phyloP scores from a whole-genome alignment of 2,888 invertebrate species.

The Masnerella sp. region DNA sequence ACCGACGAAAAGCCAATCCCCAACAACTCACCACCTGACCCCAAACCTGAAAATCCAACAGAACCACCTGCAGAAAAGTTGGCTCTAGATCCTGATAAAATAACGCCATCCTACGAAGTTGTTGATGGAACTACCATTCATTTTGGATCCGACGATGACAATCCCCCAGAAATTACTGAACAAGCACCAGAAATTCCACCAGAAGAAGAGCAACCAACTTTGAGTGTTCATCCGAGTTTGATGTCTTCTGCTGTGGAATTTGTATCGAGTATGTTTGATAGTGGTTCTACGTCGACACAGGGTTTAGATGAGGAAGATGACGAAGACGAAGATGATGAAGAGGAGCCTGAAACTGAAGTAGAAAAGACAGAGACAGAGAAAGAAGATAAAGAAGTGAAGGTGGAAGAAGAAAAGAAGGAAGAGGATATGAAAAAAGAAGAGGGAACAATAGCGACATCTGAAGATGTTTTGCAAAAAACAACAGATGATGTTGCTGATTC shows the following conservation, averaged over 20 bases:
- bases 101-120: constrained; percentile 75
- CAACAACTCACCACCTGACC: constrained; percentile 5
- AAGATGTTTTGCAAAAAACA: neutral
- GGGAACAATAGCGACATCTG: neutral
- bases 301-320: constrained; percentile 19
- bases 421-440: neutral
- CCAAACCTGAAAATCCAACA: constrained; percentile 20
- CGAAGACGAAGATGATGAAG: constrained; percentile 49
- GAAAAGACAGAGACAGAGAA: constrained; percentile 1
- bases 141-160: constrained; percentile 55
- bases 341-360: constrained; percentile 2
- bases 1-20: constrained; percentile 2
- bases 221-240: constrained; percentile 64
- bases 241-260: constrained; percentile 55
- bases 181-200: constrained; percentile 58
- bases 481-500: neutral
- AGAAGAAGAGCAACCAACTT: constrained; percentile 61
- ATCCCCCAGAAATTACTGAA: constrained; percentile 11
- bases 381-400: neutral
- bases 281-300: constrained; percentile 22
- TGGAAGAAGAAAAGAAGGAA: neutral
- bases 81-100: constrained; percentile 31
- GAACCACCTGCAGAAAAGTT: constrained; percentile 23
- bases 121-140: constrained; percentile 84
- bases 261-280: constrained; percentile 39